phyloP scores from a whole-genome alignment of 2,113 vertebrate genomes.

The Rafetus swinhoei region DNA sequence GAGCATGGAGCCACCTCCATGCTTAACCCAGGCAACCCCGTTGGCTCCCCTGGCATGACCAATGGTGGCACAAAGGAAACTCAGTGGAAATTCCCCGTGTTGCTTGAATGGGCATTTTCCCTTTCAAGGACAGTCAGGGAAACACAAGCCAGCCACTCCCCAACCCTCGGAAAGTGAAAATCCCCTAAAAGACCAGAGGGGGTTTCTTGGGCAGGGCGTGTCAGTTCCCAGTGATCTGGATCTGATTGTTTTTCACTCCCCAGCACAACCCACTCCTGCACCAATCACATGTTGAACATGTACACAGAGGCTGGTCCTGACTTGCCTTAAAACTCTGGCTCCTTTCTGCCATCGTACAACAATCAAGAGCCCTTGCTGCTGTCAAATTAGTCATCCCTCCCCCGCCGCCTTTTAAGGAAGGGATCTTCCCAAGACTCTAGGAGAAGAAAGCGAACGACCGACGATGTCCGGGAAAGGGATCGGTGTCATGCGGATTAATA shows the following conservation, averaged over 20 bases:
- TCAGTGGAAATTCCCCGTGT: neutral
- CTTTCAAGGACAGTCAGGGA: neutral
- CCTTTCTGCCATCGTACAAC: neutral
- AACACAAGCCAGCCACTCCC: neutral
- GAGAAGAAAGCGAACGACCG: neutral
- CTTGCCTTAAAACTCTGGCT: neutral
- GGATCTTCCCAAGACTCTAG: neutral
- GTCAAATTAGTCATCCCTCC: neutral
- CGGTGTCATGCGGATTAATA: neutral
- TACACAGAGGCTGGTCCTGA: neutral
- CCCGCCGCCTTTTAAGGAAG: neutral
- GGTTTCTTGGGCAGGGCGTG: neutral
- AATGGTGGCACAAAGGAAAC: neutral
- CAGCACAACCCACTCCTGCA: neutral
- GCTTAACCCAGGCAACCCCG: too few species aligned
- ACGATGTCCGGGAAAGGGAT: neutral
- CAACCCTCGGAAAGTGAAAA: neutral
- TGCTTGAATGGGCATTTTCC: accelerated
- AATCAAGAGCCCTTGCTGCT: neutral
- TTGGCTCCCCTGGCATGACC: neutral
- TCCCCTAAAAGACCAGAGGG: constrained; percentile 1
- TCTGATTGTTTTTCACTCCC: neutral
- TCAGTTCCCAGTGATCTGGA: neutral
- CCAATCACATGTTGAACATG: neutral
- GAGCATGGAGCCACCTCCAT: too few species aligned